Evolutionary conservation across 1,140 invertebrate genomes (phyloP).

Genomic region (Sinella curviseta): DNA sequence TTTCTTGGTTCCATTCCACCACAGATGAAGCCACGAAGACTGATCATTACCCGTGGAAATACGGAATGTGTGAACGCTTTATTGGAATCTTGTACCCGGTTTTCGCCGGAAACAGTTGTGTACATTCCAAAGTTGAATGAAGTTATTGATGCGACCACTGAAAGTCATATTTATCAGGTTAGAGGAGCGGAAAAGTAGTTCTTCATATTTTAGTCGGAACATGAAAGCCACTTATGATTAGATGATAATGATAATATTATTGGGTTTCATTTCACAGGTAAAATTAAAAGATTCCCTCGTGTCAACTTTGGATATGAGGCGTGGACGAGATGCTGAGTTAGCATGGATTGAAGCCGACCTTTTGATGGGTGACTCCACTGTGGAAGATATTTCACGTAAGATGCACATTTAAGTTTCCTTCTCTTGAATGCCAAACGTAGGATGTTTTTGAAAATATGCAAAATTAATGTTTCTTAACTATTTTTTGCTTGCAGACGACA

Average conservation of each 20-base stretch:
- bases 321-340: slow-evolving; percentile 81
- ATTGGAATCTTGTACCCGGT: slow-evolving; percentile 63
- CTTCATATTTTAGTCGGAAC: too few species aligned
- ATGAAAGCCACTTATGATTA: not conserved
- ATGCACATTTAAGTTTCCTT: too few species aligned
- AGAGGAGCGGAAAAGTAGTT: slow-evolving; percentile 46
- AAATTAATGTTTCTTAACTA: not conserved
- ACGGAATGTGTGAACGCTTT: slow-evolving; percentile 66
- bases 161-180: slow-evolving; percentile 98
- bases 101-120: slow-evolving; percentile 66
- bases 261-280: slow-evolving; percentile 64
- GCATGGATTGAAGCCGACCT: slow-evolving; percentile 84
- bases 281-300: slow-evolving; percentile 86
- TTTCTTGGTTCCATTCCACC: slow-evolving; percentile 20
- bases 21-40: slow-evolving; percentile 77
- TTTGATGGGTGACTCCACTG: slow-evolving; percentile 35
- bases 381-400: slow-evolving; percentile 30
- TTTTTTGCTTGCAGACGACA: slow-evolving; percentile 32
- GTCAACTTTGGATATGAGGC: slow-evolving; percentile 81
- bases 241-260: slow-evolving; percentile 39
- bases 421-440: not conserved
- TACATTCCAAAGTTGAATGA: slow-evolving; percentile 84
- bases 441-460: not conserved
- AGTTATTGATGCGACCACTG: slow-evolving; percentile 91
- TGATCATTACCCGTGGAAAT: slow-evolving; percentile 71